Conservation (phyloP, 2,888 invertebrate species). For the Leptinotarsa rubiginosa region DNA sequence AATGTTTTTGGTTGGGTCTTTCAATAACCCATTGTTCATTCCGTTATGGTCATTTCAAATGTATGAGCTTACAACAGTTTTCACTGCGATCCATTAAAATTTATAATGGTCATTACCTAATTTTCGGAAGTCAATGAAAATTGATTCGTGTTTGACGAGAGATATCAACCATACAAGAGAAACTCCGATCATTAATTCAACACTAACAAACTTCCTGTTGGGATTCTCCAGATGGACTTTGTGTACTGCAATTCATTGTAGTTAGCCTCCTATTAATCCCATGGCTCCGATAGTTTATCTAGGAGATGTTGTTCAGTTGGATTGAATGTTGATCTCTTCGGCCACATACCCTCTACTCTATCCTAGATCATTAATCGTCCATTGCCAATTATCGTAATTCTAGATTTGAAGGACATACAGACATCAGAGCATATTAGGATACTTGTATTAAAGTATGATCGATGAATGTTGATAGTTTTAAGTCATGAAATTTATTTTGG, state of each 20-base stretch:
- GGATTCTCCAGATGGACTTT: constrained; percentile 4
- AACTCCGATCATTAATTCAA: constrained; percentile 1
- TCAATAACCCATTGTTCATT: too few relatives aligned
- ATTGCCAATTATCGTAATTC: background rate
- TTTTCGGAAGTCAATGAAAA: background rate
- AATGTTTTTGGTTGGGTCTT: too few relatives aligned
- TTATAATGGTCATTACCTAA: background rate
- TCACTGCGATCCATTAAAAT: background rate
- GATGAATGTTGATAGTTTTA: too few relatives aligned
- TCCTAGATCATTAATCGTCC: background rate
- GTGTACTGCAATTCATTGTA: background rate
- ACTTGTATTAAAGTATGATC: too few relatives aligned
- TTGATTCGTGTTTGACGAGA: background rate
- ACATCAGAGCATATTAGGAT: too few relatives aligned
- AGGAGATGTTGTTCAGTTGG: background rate
- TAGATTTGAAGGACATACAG: background rate
- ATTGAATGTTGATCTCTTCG: constrained; percentile 1
- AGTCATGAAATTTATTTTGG: too few relatives aligned
- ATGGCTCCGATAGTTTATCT: background rate
- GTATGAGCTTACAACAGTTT: too few relatives aligned
- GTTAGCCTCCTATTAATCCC: constrained; percentile 5
- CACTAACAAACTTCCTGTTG: constrained; percentile 3
- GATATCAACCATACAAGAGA: background rate
- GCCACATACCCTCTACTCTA: background rate
- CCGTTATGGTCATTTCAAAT: too few relatives aligned